Evolutionary conservation across 2,113 vertebrate genomes (phyloP).

Genomic region (Sylvia atricapilla): DNA sequence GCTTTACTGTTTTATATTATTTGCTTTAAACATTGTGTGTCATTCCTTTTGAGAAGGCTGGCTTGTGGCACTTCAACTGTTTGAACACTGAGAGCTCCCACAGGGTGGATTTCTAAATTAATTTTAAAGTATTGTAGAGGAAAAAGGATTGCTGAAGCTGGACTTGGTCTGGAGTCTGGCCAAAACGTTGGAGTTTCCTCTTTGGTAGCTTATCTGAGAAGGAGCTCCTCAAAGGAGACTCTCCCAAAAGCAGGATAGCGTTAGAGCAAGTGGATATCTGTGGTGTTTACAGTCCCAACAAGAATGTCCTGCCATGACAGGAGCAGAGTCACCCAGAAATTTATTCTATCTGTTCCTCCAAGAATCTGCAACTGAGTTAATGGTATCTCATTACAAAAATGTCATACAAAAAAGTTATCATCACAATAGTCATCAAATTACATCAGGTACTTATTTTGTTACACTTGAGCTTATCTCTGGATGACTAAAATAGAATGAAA

Average conservation of each 20-base stretch:
- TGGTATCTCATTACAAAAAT: not conserved
- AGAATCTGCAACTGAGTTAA: not conserved
- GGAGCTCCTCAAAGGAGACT: not conserved
- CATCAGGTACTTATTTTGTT: not conserved
- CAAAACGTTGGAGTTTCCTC: not conserved
- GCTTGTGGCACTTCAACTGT: not conserved
- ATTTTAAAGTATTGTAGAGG: not conserved
- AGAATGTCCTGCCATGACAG: not conserved
- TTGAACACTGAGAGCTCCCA: not conserved
- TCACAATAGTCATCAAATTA: not conserved
- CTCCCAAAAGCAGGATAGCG: not conserved
- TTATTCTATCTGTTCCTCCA: not conserved
- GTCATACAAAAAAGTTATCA: not conserved
- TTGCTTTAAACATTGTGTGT: not conserved
- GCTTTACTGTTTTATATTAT: not conserved
- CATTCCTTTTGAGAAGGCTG: not conserved
- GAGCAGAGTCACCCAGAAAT: not conserved
- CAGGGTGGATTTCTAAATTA: not conserved
- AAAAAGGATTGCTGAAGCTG: not conserved
- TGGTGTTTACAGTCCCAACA: not conserved
- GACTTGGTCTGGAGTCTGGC: not conserved
- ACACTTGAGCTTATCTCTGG: not conserved
- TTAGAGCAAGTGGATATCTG: not conserved
- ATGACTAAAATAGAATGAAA: not conserved
- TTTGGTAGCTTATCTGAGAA: not conserved